These are phyloP conservation scores for Dromius quadrimaculatus DNA, from an alignment of 2,888 invertebrate species.

Conservation along the genomic window DNA sequence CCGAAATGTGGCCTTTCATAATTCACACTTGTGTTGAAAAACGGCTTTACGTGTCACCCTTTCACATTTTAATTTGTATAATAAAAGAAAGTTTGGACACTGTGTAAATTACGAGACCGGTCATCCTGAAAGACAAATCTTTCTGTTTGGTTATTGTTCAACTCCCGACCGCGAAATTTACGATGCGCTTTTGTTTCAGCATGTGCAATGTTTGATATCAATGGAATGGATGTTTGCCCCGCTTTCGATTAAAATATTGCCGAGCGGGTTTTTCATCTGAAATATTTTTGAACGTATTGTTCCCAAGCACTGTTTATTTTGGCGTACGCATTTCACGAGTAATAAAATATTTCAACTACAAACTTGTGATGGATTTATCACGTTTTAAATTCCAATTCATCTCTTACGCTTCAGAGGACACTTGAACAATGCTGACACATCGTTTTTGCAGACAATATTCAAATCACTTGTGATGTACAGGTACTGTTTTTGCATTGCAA, in stretches of 20 bases:
- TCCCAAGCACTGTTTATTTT: neutral
- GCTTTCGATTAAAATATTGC: slow-evolving; percentile 27
- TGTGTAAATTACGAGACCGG: slow-evolving; percentile 32
- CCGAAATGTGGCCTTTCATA: slow-evolving; percentile 37
- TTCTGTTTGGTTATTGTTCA: slow-evolving; percentile 43
- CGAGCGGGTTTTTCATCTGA: slow-evolving; percentile 2
- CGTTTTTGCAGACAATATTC: too few relatives aligned
- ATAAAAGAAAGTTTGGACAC: slow-evolving; percentile 43
- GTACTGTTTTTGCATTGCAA: too few relatives aligned
- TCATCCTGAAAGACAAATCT: slow-evolving; percentile 42
- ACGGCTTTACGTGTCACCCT: slow-evolving; percentile 38
- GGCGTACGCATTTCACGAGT: neutral
- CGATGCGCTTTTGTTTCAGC: slow-evolving; percentile 19
- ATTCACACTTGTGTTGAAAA: slow-evolving; percentile 37
- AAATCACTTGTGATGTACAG: too few relatives aligned
- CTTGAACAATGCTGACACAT: too few relatives aligned
- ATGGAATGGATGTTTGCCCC: slow-evolving; percentile 16
- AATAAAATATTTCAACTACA: slow-evolving; percentile 5
- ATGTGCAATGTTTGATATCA: slow-evolving; percentile 26
- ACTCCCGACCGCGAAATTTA: slow-evolving; percentile 18
- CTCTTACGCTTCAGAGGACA: neutral
- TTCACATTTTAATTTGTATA: slow-evolving; percentile 42
- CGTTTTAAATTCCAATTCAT: neutral
- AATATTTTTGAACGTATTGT: slow-evolving; percentile 27
- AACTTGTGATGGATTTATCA: slow-evolving; percentile 9